Base-by-base conservation (phyloP, 1,140 invertebrate species). In the Gryllus bimaculatus region DNA sequence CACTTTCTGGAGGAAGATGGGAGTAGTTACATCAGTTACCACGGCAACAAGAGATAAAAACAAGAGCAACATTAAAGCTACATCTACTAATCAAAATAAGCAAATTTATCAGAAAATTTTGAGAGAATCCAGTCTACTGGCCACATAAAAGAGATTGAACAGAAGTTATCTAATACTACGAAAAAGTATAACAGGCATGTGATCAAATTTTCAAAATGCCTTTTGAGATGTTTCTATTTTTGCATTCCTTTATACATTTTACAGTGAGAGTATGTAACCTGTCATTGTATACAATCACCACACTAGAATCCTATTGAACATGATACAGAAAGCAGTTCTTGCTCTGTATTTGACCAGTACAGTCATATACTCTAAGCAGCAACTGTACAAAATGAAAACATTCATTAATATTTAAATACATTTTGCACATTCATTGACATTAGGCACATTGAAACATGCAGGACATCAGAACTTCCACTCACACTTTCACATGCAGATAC, bases 1-100 rank as follows among this genome's bases (percentile, higher is more conserved):
- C 83, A 83, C 83, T 81, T 83, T 82, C 83, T 83, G 82, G 81
- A 81, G 79, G 82, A 74, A 79, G 81, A 80, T 80, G 77, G 81
- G 77, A 82, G 54, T 74, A 81, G 81, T 81, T 80, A 80, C 80
- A 79, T 80, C 79, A 78, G 79, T 78, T 81, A 81, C 80, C 79
- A 81, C 76, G 78, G 81, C 81, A 81, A 82, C 80, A 82, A 81
- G 79, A 82, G 49, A 82, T 39, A 75, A 80, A 79, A 81, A 80
- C 78, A 81, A 80, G 79, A 81, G 79, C 78, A 81, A 81, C 79
- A 81, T 81, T 81, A 81, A 81, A 77, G 77, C 79, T 80, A 80
- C 78, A 81, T 77, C 81, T 81, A 81, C 81, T 77, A 48, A 77
- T 77, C 21, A 48, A 79, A 79, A 75, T 75, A 79, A 79, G 54